These are phyloP conservation scores for Gonocerus acuteangulatus DNA, from an alignment of 2,888 invertebrate genomes.

Conservation along the genomic window DNA sequence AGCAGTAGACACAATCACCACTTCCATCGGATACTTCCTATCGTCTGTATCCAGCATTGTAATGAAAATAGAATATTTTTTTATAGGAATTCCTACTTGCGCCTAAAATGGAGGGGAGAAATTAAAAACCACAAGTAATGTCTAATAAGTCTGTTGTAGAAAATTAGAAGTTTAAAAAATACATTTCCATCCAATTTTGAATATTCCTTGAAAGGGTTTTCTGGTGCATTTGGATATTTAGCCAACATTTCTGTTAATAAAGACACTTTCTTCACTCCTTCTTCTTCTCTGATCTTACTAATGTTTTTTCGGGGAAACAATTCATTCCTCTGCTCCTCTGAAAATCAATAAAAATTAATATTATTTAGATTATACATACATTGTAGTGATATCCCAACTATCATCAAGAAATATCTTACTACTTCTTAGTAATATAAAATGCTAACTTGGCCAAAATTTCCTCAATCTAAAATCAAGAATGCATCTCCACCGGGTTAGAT, in stretches of 20 bases:
- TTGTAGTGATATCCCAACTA: too few relatives aligned
- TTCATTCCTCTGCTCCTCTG: slow-evolving; percentile 53
- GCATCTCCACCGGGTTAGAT: too few relatives aligned
- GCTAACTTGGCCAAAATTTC: too few relatives aligned
- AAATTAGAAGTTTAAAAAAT: slow-evolving; percentile 21
- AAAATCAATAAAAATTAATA: slow-evolving; percentile 29
- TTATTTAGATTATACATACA: too few relatives aligned
- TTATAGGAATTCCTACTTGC: slow-evolving; percentile 67
- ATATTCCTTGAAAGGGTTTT: slow-evolving; percentile 82
- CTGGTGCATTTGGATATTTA: slow-evolving; percentile 65
- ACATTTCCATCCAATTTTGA: slow-evolving; percentile 84
- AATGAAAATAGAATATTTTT: slow-evolving; percentile 82
- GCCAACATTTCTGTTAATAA: slow-evolving; percentile 66
- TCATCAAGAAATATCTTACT: too few relatives aligned
- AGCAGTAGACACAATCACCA: slow-evolving; percentile 72
- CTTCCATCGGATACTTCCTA: slow-evolving; percentile 60
- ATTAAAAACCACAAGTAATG: neutral
- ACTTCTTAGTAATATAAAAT: too few relatives aligned
- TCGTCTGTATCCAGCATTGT: slow-evolving; percentile 76
- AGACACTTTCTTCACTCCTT: slow-evolving; percentile 47
- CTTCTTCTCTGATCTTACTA: slow-evolving; percentile 42
- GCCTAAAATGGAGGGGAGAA: slow-evolving; percentile 42
- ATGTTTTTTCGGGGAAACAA: slow-evolving; percentile 50
- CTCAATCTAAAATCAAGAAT: too few relatives aligned
- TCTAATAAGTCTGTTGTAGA: neutral